Conservation (phyloP, 2,797 vertebrate species). For the Gephyroberyx darwinii region DNA sequence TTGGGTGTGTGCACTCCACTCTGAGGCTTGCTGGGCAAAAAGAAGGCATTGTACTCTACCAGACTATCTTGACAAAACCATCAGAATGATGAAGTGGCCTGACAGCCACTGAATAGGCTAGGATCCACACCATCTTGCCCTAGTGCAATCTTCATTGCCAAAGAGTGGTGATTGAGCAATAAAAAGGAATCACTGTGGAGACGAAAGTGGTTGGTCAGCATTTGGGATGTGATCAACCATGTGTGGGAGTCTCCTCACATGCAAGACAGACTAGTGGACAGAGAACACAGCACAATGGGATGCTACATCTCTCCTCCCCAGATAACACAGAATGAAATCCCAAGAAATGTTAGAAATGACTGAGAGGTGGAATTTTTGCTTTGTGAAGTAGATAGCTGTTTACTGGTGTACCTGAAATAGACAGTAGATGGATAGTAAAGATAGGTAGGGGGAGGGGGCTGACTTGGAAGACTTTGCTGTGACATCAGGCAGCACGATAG, state of each 20-base stretch:
- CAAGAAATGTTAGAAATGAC: conserved; percentile 16
- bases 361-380: conserved; percentile 31
- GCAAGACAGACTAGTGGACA: conserved; percentile 41
- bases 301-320: conserved; percentile 39
- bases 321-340: conserved; percentile 1
- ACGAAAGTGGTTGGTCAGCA: conserved; percentile 73
- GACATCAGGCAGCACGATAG: conserved; percentile 62
- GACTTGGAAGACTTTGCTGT: conserved; percentile 67
- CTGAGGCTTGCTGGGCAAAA: conserved; percentile 47
- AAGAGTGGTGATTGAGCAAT: conserved; percentile 71
- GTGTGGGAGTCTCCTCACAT: conserved; percentile 34
- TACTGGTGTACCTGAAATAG: conserved; percentile 42
- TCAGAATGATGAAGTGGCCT: conserved; percentile 74
- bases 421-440: conserved; percentile 50
- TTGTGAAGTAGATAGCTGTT: conserved; percentile 41
- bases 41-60: conserved; percentile 42
- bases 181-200: conserved; percentile 62
- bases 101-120: conserved; percentile 63
- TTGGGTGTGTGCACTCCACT: conserved; percentile 13
- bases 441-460: conserved; percentile 43
- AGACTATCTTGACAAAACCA: conserved; percentile 58
- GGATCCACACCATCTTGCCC: conserved; percentile 68
- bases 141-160: conserved; percentile 71
- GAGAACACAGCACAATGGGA: conserved; percentile 34
- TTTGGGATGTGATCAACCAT: conserved; percentile 57